These are phyloP conservation scores for Astur gentilis DNA, from an alignment of 2,113 vertebrate genomes.

Conservation along the genomic window DNA sequence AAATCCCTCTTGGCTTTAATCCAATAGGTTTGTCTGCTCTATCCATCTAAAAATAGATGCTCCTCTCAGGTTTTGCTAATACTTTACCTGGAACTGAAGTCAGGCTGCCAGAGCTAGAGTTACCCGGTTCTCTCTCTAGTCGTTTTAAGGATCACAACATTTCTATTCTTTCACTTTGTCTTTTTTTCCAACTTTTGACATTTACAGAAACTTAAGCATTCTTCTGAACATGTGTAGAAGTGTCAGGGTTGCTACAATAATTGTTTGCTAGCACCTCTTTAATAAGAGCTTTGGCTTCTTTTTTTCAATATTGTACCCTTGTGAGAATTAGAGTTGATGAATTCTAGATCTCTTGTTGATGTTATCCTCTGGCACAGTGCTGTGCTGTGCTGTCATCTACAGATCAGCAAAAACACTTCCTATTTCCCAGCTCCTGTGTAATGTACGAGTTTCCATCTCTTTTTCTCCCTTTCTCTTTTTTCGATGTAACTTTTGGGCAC, in stretches of 20 bases:
- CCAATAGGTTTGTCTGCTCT: slow-evolving; percentile 2
- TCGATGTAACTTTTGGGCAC: neutral
- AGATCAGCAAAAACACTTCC: neutral
- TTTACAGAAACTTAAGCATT: neutral
- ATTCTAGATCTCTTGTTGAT: neutral
- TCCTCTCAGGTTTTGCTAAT: slow-evolving; percentile 49
- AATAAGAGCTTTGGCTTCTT: neutral
- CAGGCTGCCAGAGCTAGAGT: slow-evolving; percentile 29
- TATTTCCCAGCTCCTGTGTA: neutral
- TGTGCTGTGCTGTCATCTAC: neutral
- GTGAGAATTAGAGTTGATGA: neutral
- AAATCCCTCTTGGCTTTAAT: slow-evolving; percentile 26
- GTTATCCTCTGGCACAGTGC: neutral
- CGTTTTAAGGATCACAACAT: neutral
- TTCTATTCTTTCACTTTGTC: neutral
- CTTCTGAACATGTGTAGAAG: neutral
- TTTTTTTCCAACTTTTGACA: neutral
- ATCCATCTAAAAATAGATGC: slow-evolving; percentile 52
- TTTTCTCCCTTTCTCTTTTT: neutral
- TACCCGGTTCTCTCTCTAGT: neutral
- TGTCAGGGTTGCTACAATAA: neutral
- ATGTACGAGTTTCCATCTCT: neutral
- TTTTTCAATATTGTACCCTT: neutral
- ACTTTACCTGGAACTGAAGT: slow-evolving; percentile 66
- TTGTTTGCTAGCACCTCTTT: neutral